phyloP scores from a whole-genome alignment of 2,888 invertebrate genomes.

The Melieria picta region DNA sequence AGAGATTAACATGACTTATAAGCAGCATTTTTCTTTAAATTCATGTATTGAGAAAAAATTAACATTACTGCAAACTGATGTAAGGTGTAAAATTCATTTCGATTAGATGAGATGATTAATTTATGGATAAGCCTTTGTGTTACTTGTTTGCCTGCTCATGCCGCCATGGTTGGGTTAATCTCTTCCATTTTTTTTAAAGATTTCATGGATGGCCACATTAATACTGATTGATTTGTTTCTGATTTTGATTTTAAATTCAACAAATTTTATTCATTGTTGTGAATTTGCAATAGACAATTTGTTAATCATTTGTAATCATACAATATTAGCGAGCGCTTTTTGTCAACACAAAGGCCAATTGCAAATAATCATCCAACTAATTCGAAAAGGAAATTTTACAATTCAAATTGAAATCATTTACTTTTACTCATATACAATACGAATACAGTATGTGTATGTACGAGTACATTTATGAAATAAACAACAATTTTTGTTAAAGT shows the following conservation, averaged over 20 bases:
- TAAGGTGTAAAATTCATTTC: slow-evolving; percentile 55
- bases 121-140: slow-evolving; percentile 67
- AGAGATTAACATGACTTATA: slow-evolving; percentile 59
- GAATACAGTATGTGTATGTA: slow-evolving; percentile 10
- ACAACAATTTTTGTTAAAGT: slow-evolving; percentile 11
- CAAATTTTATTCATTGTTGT: slow-evolving; percentile 42
- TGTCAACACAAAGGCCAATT: slow-evolving; percentile 68
- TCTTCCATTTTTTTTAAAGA: slow-evolving; percentile 57
- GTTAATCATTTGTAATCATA: slow-evolving; percentile 45
- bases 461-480: slow-evolving; percentile 22
- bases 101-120: slow-evolving; percentile 66
- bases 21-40: slow-evolving; percentile 24
- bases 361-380: slow-evolving; percentile 68
- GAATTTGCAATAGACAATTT: slow-evolving; percentile 52
- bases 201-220: slow-evolving; percentile 49
- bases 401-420: slow-evolving; percentile 28
- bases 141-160: slow-evolving; percentile 48
- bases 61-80: slow-evolving; percentile 23
- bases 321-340: slow-evolving; percentile 64
- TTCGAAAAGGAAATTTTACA: slow-evolving; percentile 58
- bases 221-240: background rate
- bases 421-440: slow-evolving; percentile 30
- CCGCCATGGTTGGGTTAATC: slow-evolving; percentile 54
- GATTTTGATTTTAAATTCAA: slow-evolving; percentile 29
- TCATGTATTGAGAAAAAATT: background rate